These are phyloP conservation scores for Formicarius rufipectus DNA, from an alignment of 2,113 vertebrate genomes.

Conservation along the genomic window DNA sequence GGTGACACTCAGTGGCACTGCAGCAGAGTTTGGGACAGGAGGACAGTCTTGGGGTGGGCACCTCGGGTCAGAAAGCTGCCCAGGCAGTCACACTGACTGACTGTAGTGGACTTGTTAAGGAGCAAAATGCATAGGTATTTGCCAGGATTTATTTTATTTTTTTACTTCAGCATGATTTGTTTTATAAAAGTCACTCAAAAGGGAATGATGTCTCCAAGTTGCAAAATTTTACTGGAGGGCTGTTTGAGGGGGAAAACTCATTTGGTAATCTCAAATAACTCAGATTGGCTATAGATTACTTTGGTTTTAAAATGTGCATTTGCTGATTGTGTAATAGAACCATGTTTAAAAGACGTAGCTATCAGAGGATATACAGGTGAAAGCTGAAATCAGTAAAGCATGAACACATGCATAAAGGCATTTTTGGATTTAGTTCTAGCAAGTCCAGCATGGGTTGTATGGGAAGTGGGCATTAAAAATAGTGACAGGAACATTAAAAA, in stretches of 20 bases:
- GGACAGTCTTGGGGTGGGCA: neutral
- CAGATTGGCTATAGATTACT: neutral
- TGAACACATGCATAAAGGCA: fast-evolving
- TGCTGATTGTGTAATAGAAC: neutral
- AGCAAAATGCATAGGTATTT: neutral
- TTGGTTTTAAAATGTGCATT: neutral
- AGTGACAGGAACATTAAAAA: neutral
- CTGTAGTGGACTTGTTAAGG: neutral
- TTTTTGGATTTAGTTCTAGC: neutral
- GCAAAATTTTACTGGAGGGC: neutral
- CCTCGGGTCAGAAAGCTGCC: neutral
- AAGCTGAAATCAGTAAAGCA: neutral
- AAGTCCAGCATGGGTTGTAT: neutral
- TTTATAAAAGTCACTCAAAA: neutral
- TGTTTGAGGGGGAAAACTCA: neutral
- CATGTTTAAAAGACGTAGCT: neutral
- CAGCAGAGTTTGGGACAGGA: neutral
- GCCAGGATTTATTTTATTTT: neutral
- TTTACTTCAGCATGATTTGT: neutral
- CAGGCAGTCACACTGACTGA: neutral
- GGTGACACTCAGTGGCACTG: neutral
- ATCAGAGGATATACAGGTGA: neutral
- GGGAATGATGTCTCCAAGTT: neutral
- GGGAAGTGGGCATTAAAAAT: neutral
- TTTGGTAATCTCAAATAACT: neutral